Evolutionary conservation across 2,113 vertebrate genomes (phyloP).

Genomic region (Sminthopsis crassicaudata): DNA sequence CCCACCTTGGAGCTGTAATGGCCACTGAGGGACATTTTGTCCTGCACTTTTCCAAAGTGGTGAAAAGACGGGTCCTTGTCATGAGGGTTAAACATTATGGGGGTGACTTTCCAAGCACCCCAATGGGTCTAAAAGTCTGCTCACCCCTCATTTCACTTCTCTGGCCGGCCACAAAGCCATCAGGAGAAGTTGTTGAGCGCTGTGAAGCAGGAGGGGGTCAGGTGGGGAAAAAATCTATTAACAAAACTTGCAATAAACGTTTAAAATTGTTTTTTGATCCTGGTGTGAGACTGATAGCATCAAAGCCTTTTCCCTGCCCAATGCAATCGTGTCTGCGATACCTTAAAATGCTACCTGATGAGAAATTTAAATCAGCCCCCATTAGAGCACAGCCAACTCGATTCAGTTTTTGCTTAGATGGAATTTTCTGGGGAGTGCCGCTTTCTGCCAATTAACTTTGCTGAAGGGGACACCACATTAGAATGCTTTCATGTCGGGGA

Average conservation of each 20-base stretch:
- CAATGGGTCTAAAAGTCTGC: slow-evolving; percentile 24
- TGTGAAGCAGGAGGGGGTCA: neutral
- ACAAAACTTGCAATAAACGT: slow-evolving; percentile 53
- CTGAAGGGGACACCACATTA: neutral
- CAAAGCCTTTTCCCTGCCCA: slow-evolving; percentile 34
- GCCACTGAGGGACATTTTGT: neutral
- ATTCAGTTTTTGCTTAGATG: slow-evolving; percentile 40
- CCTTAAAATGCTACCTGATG: slow-evolving; percentile 36
- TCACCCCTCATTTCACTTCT: neutral
- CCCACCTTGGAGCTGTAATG: neutral
- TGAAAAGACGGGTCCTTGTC: neutral
- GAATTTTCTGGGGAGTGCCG: slow-evolving; percentile 49
- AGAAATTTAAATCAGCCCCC: slow-evolving; percentile 40
- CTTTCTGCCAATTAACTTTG: slow-evolving; percentile 51
- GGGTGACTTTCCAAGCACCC: neutral
- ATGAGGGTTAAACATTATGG: neutral
- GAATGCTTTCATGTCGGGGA: slow-evolving; percentile 13
- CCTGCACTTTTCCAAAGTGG: neutral
- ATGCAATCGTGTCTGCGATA: neutral
- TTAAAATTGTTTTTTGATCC: slow-evolving; percentile 56
- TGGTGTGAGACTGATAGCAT: slow-evolving; percentile 30
- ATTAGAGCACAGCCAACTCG: slow-evolving; percentile 19
- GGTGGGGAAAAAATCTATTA: slow-evolving; percentile 22
- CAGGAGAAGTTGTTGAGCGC: slow-evolving; percentile 33
- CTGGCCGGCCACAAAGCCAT: slow-evolving; percentile 22